A percentile compares a stretch with the other conserved stretches of the same genome.
These are phyloP conservation scores for Leucophenga varia DNA, from an alignment of 1,140 invertebrate species.

Conservation along the genomic window DNA sequence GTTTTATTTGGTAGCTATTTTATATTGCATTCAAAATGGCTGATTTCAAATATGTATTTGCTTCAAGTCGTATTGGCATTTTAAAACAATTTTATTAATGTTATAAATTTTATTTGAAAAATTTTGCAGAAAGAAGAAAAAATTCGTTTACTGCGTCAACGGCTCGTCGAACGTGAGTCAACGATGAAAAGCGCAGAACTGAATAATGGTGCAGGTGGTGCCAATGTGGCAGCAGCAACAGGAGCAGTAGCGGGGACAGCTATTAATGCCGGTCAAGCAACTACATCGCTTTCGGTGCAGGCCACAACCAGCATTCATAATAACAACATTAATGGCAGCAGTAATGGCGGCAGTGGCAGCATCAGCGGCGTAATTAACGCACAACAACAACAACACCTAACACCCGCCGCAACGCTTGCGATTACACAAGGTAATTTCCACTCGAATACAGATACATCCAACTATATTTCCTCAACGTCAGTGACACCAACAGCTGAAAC, in stretches of 20 bases:
- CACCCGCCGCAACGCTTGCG: constrained; percentile 49
- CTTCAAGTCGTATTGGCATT: too few relatives aligned
- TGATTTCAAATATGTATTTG: too few relatives aligned
- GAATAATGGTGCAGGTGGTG: constrained; percentile 57
- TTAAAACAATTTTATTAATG: too few relatives aligned
- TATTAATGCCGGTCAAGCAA: constrained; percentile 18
- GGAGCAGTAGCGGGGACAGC: constrained; percentile 7
- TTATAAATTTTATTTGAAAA: too few relatives aligned
- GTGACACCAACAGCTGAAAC: constrained; percentile 4
- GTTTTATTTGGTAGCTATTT: too few relatives aligned
- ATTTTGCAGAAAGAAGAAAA: constrained; percentile 84
- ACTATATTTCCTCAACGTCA: constrained; percentile 1
- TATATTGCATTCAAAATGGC: too few relatives aligned
- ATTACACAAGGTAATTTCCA: constrained; percentile 60
- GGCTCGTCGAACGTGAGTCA: constrained; percentile 74
- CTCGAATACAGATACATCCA: not conserved
- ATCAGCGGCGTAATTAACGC: constrained; percentile 24
- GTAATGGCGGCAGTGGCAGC: constrained; percentile 1
- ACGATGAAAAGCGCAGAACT: constrained; percentile 54
- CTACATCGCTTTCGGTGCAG: constrained; percentile 23
- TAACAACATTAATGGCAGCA: too few relatives aligned
- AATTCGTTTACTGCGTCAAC: constrained; percentile 76
- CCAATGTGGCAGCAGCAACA: constrained; percentile 20
- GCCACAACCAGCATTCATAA: constrained; percentile 21
- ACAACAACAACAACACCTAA: constrained; percentile 38